Base-by-base conservation (phyloP, 2,113 vertebrate genomes). In the Steatornis caripensis region DNA sequence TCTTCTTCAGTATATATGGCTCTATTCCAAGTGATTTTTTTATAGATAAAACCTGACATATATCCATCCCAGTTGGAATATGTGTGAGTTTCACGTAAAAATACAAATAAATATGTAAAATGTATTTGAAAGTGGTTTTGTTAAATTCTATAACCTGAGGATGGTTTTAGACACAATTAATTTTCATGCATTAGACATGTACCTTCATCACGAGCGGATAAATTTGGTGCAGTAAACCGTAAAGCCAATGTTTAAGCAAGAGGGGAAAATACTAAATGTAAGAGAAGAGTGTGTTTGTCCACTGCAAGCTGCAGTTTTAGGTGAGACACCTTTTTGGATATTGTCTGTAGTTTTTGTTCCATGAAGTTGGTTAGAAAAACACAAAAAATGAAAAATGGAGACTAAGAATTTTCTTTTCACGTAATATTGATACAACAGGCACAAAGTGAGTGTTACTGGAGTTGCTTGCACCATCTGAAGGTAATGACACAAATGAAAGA, bases 171-270 rank as follows among this genome's bases (percentile, higher is more conserved):
- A 53, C 1, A 1, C 11, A 3, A 8, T 20, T 45, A 9, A 26
- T 83, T 83, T 64, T 69, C 4, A 1, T 36, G 10, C 36, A 16
- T 78, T 74, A 43, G 14, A 13, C 14, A 6, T 7, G 1, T 23
- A 18, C 10, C n/a, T 78, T 64, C 1, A 0, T 84, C 43, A 41
- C 0, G 0, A 64, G 22, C 49, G 54, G 21, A 2, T 55, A 39
- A 29, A 54, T 82, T 36, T 53, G 37, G 19, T 58, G 49, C 45
- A 45, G 8, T 48, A 43, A n/a, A 54, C 22, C 13, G 57, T 75
- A 54, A 54, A 81, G 36, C 10, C 61, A 21, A 17, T 72, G 26
- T 37, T 68, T 27, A 48, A 74, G 30, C 49, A 74, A 60, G 41
- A 78, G 16, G 6, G 36, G 19, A 22, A 66, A 83, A 43, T 34